A percentile compares a stretch with the other conserved stretches of the same genome.
Conservation (phyloP, 1,140 invertebrate genomes). For the Aphelinus atriplicis region DNA sequence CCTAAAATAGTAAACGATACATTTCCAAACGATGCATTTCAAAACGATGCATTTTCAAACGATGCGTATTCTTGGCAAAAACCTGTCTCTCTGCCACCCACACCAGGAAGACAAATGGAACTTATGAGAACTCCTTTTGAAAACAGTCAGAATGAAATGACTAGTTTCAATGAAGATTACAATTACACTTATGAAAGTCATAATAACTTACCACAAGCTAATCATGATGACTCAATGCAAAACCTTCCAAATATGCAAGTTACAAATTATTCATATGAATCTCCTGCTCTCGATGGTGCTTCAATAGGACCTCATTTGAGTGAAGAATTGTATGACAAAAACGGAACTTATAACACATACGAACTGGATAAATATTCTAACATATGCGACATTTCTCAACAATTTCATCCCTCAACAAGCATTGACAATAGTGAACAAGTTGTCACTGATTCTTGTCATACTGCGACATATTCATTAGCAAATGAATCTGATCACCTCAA, state of each 20-base stretch:
- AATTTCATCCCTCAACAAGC: constrained; percentile 55
- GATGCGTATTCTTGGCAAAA: constrained; percentile 48
- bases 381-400: constrained; percentile 43
- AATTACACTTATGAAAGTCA: constrained; percentile 76
- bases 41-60: no score
- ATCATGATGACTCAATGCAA: constrained; percentile 43
- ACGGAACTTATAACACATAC: no score
- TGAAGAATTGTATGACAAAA: no score
- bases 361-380: no score
- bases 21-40: no score
- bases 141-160: constrained; percentile 63
- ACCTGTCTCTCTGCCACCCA: constrained; percentile 66
- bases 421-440: constrained; percentile 59
- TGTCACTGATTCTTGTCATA: constrained; percentile 57
- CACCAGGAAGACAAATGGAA: constrained; percentile 68
- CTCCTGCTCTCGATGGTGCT: no score
- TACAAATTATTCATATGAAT: constrained; percentile 36
- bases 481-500: constrained; percentile 43
- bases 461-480: constrained; percentile 53
- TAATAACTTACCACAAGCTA: constrained; percentile 69
- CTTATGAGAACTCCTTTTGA: constrained; percentile 62
- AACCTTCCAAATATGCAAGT: constrained; percentile 35
- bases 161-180: constrained; percentile 75
- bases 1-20: constrained; percentile 63
- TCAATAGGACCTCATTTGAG: no score